Percentiles rank a stretch among this genome's conserved stretches.
These are phyloP conservation scores for Thalpophila matura DNA, from an alignment of 2,888 invertebrate genomes.

Conservation along the genomic window DNA sequence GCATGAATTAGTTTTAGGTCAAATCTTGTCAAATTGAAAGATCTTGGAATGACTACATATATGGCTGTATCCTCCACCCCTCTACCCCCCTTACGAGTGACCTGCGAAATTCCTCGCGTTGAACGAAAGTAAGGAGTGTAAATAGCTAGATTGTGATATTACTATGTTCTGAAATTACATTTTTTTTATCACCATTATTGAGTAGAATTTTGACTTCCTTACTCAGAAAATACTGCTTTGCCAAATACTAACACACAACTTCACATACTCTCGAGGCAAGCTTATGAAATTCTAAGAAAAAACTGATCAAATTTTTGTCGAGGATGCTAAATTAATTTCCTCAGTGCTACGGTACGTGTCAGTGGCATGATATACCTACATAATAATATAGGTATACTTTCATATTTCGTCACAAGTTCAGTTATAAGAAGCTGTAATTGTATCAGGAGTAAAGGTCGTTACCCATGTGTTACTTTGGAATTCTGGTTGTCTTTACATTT, in stretches of 20 bases:
- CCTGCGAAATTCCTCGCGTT: too few relatives aligned
- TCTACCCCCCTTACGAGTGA: too few relatives aligned
- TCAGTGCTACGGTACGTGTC: conserved; percentile 30
- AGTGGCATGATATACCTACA: conserved; percentile 15
- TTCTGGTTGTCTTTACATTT: too few relatives aligned
- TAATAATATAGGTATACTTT: conserved; percentile 29
- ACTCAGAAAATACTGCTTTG: not conserved
- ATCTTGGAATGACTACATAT: too few relatives aligned
- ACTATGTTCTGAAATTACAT: too few relatives aligned
- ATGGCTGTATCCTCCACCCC: too few relatives aligned
- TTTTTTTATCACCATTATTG: too few relatives aligned
- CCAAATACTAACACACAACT: not conserved
- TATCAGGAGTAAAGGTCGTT: not conserved
- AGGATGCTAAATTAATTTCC: conserved; percentile 54
- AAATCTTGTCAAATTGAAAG: too few relatives aligned
- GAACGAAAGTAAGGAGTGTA: too few relatives aligned
- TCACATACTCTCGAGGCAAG: not conserved
- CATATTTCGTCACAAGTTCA: conserved; percentile 5
- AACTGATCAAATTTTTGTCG: conserved; percentile 17
- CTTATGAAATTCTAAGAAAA: conserved; percentile 25
- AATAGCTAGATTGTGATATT: too few relatives aligned
- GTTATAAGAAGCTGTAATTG: conserved; percentile 18
- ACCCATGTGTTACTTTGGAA: not conserved
- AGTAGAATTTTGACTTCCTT: too few relatives aligned
- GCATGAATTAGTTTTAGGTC: too few relatives aligned